phyloP scores from a whole-genome alignment of 92 coral and sea anemone genomes.

The Zoanthus gigantus region DNA sequence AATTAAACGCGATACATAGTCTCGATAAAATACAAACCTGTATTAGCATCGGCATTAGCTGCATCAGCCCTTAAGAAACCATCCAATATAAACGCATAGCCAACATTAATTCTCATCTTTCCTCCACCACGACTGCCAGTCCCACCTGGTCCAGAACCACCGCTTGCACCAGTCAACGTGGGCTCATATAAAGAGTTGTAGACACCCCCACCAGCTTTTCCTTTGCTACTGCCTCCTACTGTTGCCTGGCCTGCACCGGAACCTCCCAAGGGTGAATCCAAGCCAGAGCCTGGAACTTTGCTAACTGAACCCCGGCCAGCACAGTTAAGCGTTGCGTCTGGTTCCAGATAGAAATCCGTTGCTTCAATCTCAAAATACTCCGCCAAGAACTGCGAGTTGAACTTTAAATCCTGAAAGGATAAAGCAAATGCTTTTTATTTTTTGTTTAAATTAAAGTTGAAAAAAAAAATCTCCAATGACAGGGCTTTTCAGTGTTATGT shows the following conservation, averaged over 20 bases:
- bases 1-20: too few species aligned
- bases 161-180: slow-evolving; percentile 62
- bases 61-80: slow-evolving; percentile 70
- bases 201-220: slow-evolving; percentile 48
- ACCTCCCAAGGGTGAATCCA: slow-evolving; percentile 63
- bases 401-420: slow-evolving; percentile 68
- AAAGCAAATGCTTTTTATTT: neutral
- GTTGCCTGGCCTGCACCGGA: slow-evolving; percentile 77
- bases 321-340: slow-evolving; percentile 68
- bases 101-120: slow-evolving; percentile 59
- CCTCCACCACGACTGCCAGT: slow-evolving; percentile 79
- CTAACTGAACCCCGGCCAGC: slow-evolving; percentile 66
- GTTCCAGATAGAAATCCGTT: slow-evolving; percentile 74
- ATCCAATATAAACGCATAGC: slow-evolving; percentile 67
- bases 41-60: slow-evolving; percentile 48
- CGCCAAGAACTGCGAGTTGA: slow-evolving; percentile 65
- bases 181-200: slow-evolving; percentile 74
- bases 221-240: slow-evolving; percentile 66
- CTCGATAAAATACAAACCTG: slow-evolving; percentile 52
- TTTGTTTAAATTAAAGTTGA: neutral
- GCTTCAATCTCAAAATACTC: slow-evolving; percentile 74
- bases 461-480: neutral
- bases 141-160: slow-evolving; percentile 65
- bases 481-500: neutral
- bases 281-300: slow-evolving; percentile 66